phyloP scores from a whole-genome alignment of 2,888 invertebrate genomes.

The Cenopis cana region DNA sequence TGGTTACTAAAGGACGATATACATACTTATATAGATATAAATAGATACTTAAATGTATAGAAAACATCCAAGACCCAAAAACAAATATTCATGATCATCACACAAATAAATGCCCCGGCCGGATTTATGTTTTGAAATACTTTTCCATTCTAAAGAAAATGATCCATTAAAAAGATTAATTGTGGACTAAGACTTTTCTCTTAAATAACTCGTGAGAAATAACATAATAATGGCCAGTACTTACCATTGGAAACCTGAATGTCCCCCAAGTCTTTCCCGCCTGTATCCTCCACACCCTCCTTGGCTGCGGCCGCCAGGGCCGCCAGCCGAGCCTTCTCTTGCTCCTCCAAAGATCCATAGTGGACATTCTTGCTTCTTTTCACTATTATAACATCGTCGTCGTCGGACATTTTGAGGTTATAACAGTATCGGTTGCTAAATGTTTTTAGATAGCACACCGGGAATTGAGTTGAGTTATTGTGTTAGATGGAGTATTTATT shows the following conservation, averaged over 20 bases:
- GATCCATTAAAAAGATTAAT: not conserved
- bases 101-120: no score
- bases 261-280: conserved; percentile 86
- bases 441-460: not conserved
- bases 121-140: no score
- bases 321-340: conserved; percentile 89
- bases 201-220: not conserved
- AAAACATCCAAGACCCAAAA: no score
- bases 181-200: no score
- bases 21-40: no score
- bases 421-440: conserved; percentile 37
- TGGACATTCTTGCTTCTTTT: conserved; percentile 92
- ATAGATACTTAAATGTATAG: no score
- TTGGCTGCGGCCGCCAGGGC: conserved; percentile 83
- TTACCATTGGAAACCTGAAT: conserved; percentile 88
- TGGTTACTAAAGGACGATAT: no score
- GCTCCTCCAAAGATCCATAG: conserved; percentile 96
- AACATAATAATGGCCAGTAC: conserved; percentile 9
- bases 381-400: conserved; percentile 89
- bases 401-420: conserved; percentile 91
- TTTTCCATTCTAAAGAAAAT: no score
- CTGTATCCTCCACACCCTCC: conserved; percentile 86
- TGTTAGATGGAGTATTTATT: not conserved
- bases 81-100: no score
- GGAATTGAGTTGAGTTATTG: not conserved